phyloP scores from a whole-genome alignment of 2,888 invertebrate species.

The Argynnis bischoffii region DNA sequence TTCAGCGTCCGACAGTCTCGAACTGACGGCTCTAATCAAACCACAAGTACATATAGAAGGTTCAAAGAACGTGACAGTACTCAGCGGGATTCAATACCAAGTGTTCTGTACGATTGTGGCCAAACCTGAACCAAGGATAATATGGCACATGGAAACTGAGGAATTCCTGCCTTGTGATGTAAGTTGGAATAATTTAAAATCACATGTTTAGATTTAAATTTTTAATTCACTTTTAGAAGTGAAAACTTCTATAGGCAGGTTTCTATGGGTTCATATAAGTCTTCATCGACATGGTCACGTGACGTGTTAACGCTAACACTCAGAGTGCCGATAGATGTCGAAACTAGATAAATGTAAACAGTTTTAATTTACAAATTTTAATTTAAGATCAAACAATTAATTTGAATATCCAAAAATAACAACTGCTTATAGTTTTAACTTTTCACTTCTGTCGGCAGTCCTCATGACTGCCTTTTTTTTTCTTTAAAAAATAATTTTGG shows the following conservation, averaged over 20 bases:
- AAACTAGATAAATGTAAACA: too few relatives aligned
- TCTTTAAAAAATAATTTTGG: not conserved
- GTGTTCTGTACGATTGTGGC: slow-evolving; percentile 56
- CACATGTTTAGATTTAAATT: not conserved
- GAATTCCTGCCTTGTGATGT: slow-evolving; percentile 59
- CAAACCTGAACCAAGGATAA: slow-evolving; percentile 57
- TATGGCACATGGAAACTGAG: slow-evolving; percentile 67
- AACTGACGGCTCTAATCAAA: slow-evolving; percentile 54
- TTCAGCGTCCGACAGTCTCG: slow-evolving; percentile 59
- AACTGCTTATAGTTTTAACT: too few relatives aligned
- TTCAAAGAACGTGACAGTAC: slow-evolving; percentile 54
- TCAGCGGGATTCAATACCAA: slow-evolving; percentile 53
- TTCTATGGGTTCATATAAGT: too few relatives aligned
- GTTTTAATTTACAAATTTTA: too few relatives aligned
- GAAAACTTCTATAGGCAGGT: too few relatives aligned
- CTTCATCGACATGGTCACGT: too few relatives aligned
- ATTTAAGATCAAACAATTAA: too few relatives aligned
- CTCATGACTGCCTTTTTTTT: too few relatives aligned
- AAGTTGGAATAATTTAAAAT: slow-evolving; percentile 37
- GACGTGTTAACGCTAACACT: too few relatives aligned
- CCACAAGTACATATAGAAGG: slow-evolving; percentile 59
- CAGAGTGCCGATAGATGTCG: too few relatives aligned
- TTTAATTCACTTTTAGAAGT: not conserved
- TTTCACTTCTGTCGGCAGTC: too few relatives aligned
- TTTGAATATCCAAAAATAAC: too few relatives aligned